Base-by-base conservation (phyloP, 2,888 invertebrate species). In the Agrochola lota region DNA sequence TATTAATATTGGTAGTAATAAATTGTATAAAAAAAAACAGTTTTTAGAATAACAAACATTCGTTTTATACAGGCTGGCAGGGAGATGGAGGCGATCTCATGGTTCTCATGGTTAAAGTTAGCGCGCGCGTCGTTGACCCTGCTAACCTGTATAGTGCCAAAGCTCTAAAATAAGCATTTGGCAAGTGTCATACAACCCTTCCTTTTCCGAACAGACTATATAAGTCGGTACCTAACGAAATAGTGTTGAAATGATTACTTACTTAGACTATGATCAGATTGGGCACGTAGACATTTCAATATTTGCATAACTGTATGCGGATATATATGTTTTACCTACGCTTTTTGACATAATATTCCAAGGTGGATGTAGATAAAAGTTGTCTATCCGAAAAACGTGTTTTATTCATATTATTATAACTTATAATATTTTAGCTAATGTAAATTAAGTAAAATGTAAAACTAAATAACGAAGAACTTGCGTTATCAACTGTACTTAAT, bases 291-390 rank as follows among this genome's bases (percentile, higher is more conserved):
- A 40, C 3, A 67, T 68, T 52, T 55, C 43, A 62, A 52, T 73
- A 72, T 81, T 81, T 72, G 40, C 26, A 49, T 81, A 77, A 77
- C 77, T 60, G 81, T 68, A 43, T 73, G 57, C 66, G 40, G 73
- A 77, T 60, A 71, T 59, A 71, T 63, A 69, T 59, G n/a, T 71
- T 80, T 59, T 35, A 68, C 64, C n/a, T 23, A 52, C n/a, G 26
- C 23, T 69, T 81, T 71, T 77, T 68, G 8, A 71, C 62, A 62
- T 43, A 74, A 74, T 63, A 63, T 63, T 71, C n/a, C 26, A 71
- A 60, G 26, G 69, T 62, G 57, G 60, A n/a, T 0, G 26, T 23
- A 40, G 30, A 71, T 60, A 67, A 67, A 80, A 76, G 55, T 71
- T 30, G 72, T 35, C 8, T 57, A 66, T 80, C 30, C 59, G 67